A percentile compares a stretch with the other conserved stretches of the same genome.
phyloP scores from a whole-genome alignment of 2,888 invertebrate species.

The Calephelis perditalis region DNA sequence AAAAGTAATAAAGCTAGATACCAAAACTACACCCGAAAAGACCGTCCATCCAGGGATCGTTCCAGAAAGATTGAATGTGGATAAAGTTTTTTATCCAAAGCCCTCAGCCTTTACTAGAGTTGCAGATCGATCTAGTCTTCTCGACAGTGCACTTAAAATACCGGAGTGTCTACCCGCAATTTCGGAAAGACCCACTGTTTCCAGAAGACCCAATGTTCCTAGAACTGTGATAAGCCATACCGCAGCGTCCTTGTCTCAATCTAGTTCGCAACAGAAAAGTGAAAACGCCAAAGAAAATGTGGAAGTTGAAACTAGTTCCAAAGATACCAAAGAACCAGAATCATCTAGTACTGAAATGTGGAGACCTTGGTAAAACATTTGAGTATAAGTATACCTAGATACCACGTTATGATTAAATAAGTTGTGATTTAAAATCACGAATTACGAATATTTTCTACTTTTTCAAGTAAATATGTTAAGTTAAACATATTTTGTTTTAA shows the following conservation, averaged over 20 bases:
- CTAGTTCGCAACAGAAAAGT: conserved; percentile 31
- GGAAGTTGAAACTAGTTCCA: conserved; percentile 51
- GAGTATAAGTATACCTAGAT: too few species aligned
- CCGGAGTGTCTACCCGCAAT: conserved; percentile 57
- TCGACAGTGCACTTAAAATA: conserved; percentile 44
- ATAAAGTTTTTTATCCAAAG: conserved; percentile 28
- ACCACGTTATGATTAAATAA: too few species aligned
- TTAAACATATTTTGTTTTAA: too few species aligned
- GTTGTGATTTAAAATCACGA: too few species aligned
- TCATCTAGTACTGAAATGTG: conserved; percentile 61
- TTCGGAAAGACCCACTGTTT: conserved; percentile 35
- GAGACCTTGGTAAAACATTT: conserved; percentile 55
- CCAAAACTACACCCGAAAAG: conserved; percentile 34
- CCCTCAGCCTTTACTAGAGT: conserved; percentile 49
- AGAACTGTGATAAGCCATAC: conserved; percentile 68
- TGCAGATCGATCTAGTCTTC: conserved; percentile 37
- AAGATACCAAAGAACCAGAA: conserved; percentile 52
- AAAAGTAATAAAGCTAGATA: conserved; percentile 49
- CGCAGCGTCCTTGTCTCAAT: conserved; percentile 57
- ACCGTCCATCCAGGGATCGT: not conserved
- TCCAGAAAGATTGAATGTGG: not conserved
- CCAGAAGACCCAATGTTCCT: conserved; percentile 32
- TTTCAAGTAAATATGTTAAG: too few species aligned
- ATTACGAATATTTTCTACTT: too few species aligned
- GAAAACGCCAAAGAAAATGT: conserved; percentile 31